Percentiles rank a stretch among this genome's conserved stretches.
phyloP scores from a whole-genome alignment of 2,888 invertebrate species.

The Coelopa pilipes region DNA sequence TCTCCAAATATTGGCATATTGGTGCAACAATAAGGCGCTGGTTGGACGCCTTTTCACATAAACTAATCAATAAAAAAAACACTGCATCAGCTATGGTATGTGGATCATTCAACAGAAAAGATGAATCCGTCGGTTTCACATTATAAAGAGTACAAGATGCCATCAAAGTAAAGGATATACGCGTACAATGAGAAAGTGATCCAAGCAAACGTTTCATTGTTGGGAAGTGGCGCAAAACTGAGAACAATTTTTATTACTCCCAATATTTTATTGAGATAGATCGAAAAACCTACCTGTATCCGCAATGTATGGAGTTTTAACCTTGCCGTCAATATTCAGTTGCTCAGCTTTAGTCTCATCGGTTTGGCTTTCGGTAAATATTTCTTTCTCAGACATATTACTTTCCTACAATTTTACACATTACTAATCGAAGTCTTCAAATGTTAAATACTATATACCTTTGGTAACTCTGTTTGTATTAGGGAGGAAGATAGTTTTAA shows the following conservation, averaged over 20 bases:
- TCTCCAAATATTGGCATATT: constrained; percentile 76
- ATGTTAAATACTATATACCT: constrained; percentile 52
- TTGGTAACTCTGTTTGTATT: constrained; percentile 72
- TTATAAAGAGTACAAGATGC: constrained; percentile 68
- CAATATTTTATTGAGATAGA: constrained; percentile 5
- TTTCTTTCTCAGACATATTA: constrained; percentile 66
- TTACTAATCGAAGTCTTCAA: too few relatives aligned
- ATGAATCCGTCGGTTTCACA: constrained; percentile 57
- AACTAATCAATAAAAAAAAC: constrained; percentile 82
- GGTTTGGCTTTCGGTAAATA: constrained; percentile 73
- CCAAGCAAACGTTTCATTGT: constrained; percentile 87
- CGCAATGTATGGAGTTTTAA: constrained; percentile 76
- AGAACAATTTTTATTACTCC: constrained; percentile 14
- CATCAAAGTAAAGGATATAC: constrained; percentile 77
- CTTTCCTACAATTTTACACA: constrained; percentile 54
- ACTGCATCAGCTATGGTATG: constrained; percentile 86
- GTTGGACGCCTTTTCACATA: constrained; percentile 81
- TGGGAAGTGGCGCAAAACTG: constrained; percentile 78
- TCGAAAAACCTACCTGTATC: constrained; percentile 71
- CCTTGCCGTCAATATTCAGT: constrained; percentile 67
- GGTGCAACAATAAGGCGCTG: constrained; percentile 82
- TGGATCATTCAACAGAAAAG: constrained; percentile 70
- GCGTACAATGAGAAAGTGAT: constrained; percentile 81
- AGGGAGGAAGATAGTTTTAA: constrained; percentile 75
- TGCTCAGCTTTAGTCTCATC: constrained; percentile 87